Conservation (phyloP, 2,888 invertebrate genomes). For the Podabrus alpinus region DNA sequence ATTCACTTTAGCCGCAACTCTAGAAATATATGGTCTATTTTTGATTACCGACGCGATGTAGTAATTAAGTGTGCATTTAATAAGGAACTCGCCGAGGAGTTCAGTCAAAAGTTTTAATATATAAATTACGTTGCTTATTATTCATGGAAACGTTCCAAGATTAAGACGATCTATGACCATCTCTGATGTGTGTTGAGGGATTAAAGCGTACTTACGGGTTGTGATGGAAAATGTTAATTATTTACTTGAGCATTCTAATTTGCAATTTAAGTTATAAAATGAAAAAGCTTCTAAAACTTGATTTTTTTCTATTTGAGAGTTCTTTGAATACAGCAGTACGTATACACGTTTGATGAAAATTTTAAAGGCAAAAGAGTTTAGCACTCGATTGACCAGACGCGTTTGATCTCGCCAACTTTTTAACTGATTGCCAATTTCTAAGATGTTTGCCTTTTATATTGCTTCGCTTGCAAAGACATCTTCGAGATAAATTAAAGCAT, state of each 20-base stretch:
- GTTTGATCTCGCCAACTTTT: conserved; percentile 46
- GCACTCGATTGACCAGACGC: conserved; percentile 42
- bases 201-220: conserved; percentile 23
- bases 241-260: conserved; percentile 22
- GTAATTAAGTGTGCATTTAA: conserved; percentile 45
- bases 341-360: conserved; percentile 34
- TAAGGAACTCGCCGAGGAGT: not conserved
- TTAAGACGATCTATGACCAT: conserved; percentile 50
- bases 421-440: conserved; percentile 38
- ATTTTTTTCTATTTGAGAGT: conserved; percentile 31
- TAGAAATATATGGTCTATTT: not conserved
- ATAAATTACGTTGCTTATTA: conserved; percentile 29
- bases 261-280: conserved; percentile 5
- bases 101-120: not conserved
- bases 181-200: conserved; percentile 44
- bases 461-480: conserved; percentile 5
- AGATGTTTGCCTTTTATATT: conserved; percentile 21
- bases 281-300: not conserved
- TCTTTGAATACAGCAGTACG: conserved; percentile 17
- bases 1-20: not conserved
- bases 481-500: conserved; percentile 18
- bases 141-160: conserved; percentile 52
- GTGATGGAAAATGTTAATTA: conserved; percentile 29
- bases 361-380: conserved; percentile 38
- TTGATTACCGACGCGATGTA: conserved; percentile 23